A percentile compares a stretch with the other conserved stretches of the same genome.
Evolutionary conservation across 2,888 invertebrate genomes (phyloP).

Genomic region (Limnephilus marmoratus): DNA sequence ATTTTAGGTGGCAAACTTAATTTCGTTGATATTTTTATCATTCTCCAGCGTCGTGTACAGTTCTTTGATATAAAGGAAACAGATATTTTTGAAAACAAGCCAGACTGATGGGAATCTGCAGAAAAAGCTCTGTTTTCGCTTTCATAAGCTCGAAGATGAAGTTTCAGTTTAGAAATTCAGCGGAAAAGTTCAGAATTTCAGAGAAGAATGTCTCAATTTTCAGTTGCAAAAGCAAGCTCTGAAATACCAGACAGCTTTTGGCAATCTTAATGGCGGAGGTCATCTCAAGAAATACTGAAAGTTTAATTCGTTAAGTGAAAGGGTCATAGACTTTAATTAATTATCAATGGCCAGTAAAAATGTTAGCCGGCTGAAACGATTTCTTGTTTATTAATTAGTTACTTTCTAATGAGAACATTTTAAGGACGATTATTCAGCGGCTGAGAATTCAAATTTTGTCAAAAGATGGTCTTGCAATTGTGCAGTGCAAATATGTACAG

Average conservation of each 20-base stretch:
- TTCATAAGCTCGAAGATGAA: conserved; percentile 6
- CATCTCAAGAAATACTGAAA: not conserved
- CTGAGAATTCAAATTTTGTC: too few relatives aligned
- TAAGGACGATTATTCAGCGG: too few relatives aligned
- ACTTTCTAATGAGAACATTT: too few relatives aligned
- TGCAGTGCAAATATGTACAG: too few relatives aligned
- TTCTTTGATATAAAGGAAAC: not conserved
- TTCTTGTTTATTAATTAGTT: too few relatives aligned
- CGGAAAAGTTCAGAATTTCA: not conserved
- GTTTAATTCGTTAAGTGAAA: not conserved
- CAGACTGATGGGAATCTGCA: not conserved
- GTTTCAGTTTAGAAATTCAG: not conserved
- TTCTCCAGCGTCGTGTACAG: not conserved
- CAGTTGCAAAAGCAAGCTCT: not conserved
- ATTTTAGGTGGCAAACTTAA: not conserved
- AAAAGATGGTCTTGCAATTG: too few relatives aligned
- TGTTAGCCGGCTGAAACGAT: too few relatives aligned
- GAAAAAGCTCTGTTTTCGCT: conserved; percentile 12
- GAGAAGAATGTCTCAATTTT: not conserved
- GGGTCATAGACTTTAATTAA: not conserved
- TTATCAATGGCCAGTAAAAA: not conserved
- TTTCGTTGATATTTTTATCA: not conserved
- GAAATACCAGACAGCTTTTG: not conserved
- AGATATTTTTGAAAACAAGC: not conserved
- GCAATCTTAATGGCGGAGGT: not conserved